Base-by-base conservation (phyloP, 2,888 invertebrate species). In the Coremacera marginata region DNA sequence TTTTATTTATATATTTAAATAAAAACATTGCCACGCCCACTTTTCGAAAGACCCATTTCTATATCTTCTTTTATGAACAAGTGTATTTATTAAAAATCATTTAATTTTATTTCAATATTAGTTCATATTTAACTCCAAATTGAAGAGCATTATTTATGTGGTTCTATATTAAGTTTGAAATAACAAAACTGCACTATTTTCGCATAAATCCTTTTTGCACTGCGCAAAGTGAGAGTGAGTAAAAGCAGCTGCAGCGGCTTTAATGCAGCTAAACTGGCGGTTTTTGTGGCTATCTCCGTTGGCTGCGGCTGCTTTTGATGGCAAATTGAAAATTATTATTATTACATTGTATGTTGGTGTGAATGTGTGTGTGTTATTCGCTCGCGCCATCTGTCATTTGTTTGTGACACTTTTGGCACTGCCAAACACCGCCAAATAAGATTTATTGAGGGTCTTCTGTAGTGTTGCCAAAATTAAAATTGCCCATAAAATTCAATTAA, bases 271-370 rank as follows among this genome's bases (percentile, higher is more conserved):
- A 44, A 44, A 44, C 44, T 44, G 44, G 44, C 44, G 44, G 44
- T 14, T n/a, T 37, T 67, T 67, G 49, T 62, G 62, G 51, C 65
- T 27, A 68, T 49, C 16, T 60, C 44, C 49, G 60, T 73, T 68
- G 70, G 70, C 77, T 77, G 73, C 65, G 68, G 52, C 70, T 72
- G 77, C 70, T 71, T 72, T 70, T 75, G 71, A 71, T 34, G 22
- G 70, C 80, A 81, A 82, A 83, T 83, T 82, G 82, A 81, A 83
- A 83, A 82, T 82, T 81, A 82, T 82, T 80, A 80, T 77, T 75
- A 77, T 77, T 67, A 71, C 75, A 77, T 77, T 55, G 75, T 67
- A 67, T 49, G 67, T 70, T 57, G 14, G 52, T 31, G 31, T 14
- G 60, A n/a, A 7, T 19, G 25, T 49, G 22, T 70, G 22, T 67